Percentiles rank a stretch among this genome's conserved stretches.
These are phyloP conservation scores for Drosophila ficusphila DNA, from an alignment of 1,140 invertebrate species.

Conservation along the genomic window DNA sequence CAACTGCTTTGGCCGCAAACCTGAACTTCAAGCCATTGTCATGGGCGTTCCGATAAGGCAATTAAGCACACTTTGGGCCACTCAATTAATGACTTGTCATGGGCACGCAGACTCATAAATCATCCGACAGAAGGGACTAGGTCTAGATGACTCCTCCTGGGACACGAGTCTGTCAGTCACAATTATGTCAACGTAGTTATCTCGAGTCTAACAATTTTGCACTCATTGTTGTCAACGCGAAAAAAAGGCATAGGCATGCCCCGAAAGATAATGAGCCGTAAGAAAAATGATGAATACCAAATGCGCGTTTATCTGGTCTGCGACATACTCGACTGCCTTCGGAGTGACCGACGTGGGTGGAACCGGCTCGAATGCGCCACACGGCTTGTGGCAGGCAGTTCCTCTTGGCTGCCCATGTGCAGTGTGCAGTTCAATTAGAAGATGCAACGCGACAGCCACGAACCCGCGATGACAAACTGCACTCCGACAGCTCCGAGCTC, in stretches of 20 bases:
- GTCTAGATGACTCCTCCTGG: conserved; percentile 1
- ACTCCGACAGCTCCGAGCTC: conserved; percentile 30
- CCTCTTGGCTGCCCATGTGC: conserved; percentile 58
- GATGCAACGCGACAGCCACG: conserved; percentile 27
- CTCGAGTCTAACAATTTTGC: conserved; percentile 34
- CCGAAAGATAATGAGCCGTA: conserved; percentile 37
- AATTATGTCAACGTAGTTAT: conserved; percentile 62
- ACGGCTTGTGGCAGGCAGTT: conserved; percentile 35
- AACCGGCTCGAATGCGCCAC: conserved; percentile 12
- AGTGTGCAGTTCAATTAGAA: conserved; percentile 48
- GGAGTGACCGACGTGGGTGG: conserved; percentile 56
- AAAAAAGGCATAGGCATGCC: conserved; percentile 7
- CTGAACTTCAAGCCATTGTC: conserved; percentile 12
- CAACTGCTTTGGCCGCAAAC: conserved; percentile 16
- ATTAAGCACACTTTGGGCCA: conserved; percentile 55
- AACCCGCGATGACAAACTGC: conserved; percentile 50
- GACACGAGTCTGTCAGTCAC: conserved; percentile 25
- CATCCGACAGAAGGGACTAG: conserved; percentile 27
- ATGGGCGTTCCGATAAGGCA: conserved; percentile 42
- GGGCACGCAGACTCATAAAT: conserved; percentile 64
- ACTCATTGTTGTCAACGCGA: conserved; percentile 33
- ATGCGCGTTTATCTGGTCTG: conserved; percentile 44
- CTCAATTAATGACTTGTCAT: conserved; percentile 77
- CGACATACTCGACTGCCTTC: conserved; percentile 46
- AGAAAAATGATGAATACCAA: conserved; percentile 46